Evolutionary conservation across 1,140 invertebrate species (phyloP).

Genomic region (Zaprionus africanus): DNA sequence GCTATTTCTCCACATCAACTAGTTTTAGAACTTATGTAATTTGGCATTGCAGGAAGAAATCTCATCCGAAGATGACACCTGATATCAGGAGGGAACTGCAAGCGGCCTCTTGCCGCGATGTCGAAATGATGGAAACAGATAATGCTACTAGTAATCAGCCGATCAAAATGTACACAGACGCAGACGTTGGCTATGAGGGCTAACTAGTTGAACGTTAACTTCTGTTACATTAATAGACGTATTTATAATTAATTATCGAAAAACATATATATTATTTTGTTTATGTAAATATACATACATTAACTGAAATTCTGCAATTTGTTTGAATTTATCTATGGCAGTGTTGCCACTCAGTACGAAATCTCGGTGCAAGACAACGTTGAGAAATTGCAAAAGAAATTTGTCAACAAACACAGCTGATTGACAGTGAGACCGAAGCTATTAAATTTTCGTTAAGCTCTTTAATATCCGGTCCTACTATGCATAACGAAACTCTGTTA

Average conservation of each 20-base stretch:
- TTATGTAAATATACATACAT: slow-evolving; percentile 54
- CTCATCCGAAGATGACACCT: slow-evolving; percentile 92
- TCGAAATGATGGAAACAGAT: slow-evolving; percentile 86
- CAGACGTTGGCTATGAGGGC: slow-evolving; percentile 70
- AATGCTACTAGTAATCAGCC: slow-evolving; percentile 54
- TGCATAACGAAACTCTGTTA: not conserved
- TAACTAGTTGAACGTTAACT: not conserved
- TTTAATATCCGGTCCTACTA: not conserved
- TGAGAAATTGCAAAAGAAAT: not conserved
- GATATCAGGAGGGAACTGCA: slow-evolving; percentile 94
- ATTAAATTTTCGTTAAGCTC: not conserved
- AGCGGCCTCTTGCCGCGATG: slow-evolving; percentile 92
- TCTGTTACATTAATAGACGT: not conserved
- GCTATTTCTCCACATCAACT: not conserved
- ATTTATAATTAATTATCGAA: slow-evolving; percentile 17
- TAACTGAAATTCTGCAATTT: not conserved
- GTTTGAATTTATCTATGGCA: not conserved
- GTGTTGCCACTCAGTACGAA: not conserved
- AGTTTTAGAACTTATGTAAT: not conserved
- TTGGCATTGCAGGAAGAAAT: slow-evolving; percentile 86
- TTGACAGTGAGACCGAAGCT: not conserved
- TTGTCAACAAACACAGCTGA: slow-evolving; percentile 2
- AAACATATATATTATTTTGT: slow-evolving; percentile 17
- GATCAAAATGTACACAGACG: slow-evolving; percentile 77
- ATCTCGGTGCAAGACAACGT: not conserved